Conservation (phyloP, 2,113 vertebrate species). For the Caloenas nicobarica region DNA sequence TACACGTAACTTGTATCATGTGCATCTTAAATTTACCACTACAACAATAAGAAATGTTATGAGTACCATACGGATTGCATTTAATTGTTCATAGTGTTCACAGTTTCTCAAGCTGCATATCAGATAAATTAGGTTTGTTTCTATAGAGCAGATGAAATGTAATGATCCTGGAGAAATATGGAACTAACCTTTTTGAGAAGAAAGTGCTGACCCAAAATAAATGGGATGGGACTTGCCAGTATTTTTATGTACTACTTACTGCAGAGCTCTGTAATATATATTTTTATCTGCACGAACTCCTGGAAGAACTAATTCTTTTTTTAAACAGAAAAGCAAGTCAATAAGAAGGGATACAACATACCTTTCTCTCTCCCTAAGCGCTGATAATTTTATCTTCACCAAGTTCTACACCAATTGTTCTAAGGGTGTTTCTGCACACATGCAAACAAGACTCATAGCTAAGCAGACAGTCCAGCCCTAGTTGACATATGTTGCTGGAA, state of each 20-base stretch:
- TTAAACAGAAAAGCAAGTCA: neutral
- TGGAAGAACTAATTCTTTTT: neutral
- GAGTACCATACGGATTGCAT: neutral
- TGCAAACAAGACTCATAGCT: neutral
- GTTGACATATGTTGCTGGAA: neutral
- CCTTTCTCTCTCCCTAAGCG: neutral
- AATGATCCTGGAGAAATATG: slow-evolving; percentile 40
- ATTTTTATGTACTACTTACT: neutral
- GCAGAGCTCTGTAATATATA: neutral
- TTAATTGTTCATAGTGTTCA: neutral
- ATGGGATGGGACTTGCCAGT: neutral
- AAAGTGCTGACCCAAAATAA: slow-evolving; percentile 16
- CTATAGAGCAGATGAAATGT: slow-evolving; percentile 29
- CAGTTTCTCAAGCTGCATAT: slow-evolving; percentile 28
- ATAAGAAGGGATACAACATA: neutral
- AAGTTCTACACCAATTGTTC: neutral
- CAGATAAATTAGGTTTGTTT: slow-evolving; percentile 49
- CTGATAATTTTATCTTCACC: neutral
- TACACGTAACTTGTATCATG: neutral
- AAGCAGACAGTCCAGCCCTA: neutral
- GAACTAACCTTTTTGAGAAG: slow-evolving; percentile 21
- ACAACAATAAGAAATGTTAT: neutral
- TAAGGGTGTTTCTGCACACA: neutral
- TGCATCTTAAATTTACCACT: slow-evolving; percentile 11
- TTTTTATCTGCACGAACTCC: neutral